Evolutionary conservation across 2,888 invertebrate genomes (phyloP).

Genomic region (Hypsopygia costalis): DNA sequence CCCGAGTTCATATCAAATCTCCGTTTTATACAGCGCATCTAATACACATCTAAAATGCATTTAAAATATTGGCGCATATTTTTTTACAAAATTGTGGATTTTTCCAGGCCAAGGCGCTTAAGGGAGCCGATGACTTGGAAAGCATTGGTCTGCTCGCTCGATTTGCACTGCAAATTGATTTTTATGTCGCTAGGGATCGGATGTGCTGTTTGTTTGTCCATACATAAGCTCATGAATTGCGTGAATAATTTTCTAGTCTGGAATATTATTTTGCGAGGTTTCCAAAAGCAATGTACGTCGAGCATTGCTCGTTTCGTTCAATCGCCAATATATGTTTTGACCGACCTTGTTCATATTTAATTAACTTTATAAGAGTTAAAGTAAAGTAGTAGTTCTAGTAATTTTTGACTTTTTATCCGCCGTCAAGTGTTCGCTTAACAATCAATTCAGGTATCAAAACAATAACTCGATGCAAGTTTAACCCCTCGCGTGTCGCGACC

Average conservation of each 20-base stretch:
- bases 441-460: no score
- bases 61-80: constrained; percentile 36
- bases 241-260: constrained; percentile 11
- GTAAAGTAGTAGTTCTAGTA: no score
- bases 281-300: no score
- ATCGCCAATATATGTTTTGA: no score
- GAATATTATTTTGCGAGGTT: background rate
- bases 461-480: no score
- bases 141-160: constrained; percentile 70
- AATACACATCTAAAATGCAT: constrained; percentile 23
- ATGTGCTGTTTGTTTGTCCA: constrained; percentile 41
- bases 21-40: background rate
- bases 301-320: no score
- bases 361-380: no score
- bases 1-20: constrained; percentile 1
- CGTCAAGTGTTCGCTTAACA: no score
- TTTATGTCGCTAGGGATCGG: constrained; percentile 51
- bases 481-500: no score
- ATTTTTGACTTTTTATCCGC: no score
- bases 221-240: constrained; percentile 17
- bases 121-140: constrained; percentile 71
- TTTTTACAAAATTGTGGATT: constrained; percentile 54
- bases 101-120: constrained; percentile 65
- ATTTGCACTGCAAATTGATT: constrained; percentile 77
- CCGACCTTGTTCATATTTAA: no score